phyloP scores from a whole-genome alignment of 2,113 vertebrate species.

The Siphamia tubifer region DNA sequence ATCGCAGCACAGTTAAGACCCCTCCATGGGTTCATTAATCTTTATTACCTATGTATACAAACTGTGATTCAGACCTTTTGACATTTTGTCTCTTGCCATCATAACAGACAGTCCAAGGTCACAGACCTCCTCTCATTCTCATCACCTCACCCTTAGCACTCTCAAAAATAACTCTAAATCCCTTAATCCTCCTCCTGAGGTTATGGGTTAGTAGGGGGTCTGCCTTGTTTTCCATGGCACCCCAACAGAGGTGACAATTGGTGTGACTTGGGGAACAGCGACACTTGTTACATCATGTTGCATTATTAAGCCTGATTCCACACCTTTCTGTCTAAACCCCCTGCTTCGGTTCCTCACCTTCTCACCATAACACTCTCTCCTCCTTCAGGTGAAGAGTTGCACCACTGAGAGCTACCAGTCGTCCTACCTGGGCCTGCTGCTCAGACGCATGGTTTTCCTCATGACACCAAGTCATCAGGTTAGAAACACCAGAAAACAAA shows the following conservation, averaged over 20 bases:
- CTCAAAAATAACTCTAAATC: conserved; percentile 19
- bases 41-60: too few species aligned
- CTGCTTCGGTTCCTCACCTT: not conserved
- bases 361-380: not conserved
- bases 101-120: not conserved
- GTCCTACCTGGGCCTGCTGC: conserved; percentile 80
- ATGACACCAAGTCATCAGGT: conserved; percentile 91
- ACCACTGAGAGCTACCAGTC: conserved; percentile 78
- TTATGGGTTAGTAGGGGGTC: conserved; percentile 2
- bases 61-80: not conserved
- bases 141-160: conserved; percentile 15
- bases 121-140: not conserved
- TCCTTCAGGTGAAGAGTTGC: conserved; percentile 76
- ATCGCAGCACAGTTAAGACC: too few species aligned
- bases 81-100: not conserved
- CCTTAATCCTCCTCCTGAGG: conserved; percentile 11
- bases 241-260: conserved; percentile 64
- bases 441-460: conserved; percentile 90
- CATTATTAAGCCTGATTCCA: not conserved
- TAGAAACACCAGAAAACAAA: too few species aligned
- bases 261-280: conserved; percentile 29
- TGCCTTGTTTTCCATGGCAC: conserved; percentile 19
- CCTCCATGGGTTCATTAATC: too few species aligned
- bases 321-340: not conserved
- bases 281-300: conserved; percentile 6